Percentiles rank a stretch among this genome's conserved stretches.
These are phyloP conservation scores for Alcedo atthis DNA, from an alignment of 2,797 vertebrate species.

Conservation along the genomic window DNA sequence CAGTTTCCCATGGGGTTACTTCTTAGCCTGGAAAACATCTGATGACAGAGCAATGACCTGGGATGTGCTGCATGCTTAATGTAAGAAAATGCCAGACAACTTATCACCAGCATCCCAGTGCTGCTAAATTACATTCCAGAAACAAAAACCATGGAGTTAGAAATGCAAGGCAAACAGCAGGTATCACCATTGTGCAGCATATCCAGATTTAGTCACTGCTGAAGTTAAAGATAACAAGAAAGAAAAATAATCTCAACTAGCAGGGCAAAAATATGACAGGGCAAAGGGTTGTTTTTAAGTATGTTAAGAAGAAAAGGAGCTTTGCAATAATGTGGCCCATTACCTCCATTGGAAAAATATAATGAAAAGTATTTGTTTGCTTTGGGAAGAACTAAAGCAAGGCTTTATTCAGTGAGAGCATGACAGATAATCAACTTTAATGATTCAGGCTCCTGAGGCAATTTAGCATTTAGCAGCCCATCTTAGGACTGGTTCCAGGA, in stretches of 20 bases:
- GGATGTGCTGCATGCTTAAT: not conserved
- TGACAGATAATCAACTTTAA: not conserved
- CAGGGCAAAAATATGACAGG: not conserved
- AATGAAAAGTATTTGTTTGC: not conserved
- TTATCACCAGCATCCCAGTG: not conserved
- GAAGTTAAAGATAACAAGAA: not conserved
- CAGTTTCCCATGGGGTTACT: not conserved
- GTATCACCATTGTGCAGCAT: not conserved
- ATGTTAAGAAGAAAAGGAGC: not conserved
- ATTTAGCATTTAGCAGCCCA: not conserved
- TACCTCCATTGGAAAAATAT: not conserved
- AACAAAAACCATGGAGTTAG: not conserved
- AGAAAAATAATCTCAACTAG: not conserved
- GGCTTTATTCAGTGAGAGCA: not conserved
- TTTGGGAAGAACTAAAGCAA: slow-evolving; percentile 7
- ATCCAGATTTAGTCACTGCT: not conserved
- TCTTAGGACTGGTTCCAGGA: not conserved
- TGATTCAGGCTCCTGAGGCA: not conserved
- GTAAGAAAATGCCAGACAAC: not conserved
- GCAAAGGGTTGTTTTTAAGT: not conserved
- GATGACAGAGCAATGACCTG: not conserved
- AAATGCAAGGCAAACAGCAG: not conserved
- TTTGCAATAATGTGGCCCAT: not conserved
- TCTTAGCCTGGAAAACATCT: not conserved
- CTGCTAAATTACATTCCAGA: not conserved